A percentile compares a stretch with the other conserved stretches of the same genome.
These are phyloP conservation scores for Ellobius talpinus DNA, from an alignment of 2,113 vertebrate species.

Conservation along the genomic window DNA sequence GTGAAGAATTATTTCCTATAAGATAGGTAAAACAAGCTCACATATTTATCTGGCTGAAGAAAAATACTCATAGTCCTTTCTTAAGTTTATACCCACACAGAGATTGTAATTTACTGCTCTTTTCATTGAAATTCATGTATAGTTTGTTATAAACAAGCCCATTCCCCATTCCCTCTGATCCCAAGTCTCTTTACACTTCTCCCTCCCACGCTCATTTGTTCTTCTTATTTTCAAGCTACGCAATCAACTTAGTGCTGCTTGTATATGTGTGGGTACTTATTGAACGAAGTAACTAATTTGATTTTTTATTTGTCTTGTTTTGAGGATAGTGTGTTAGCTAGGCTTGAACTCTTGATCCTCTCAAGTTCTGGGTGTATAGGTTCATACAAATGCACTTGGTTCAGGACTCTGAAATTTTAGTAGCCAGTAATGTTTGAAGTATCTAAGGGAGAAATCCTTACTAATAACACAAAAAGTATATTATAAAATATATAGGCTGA, in stretches of 20 bases:
- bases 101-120: not conserved
- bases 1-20: not conserved
- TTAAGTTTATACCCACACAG: not conserved
- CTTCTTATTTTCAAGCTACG: not conserved
- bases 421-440: slow-evolving; percentile 6
- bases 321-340: not conserved
- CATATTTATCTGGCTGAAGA: not conserved
- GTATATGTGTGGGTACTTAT: not conserved
- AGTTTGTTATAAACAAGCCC: not conserved
- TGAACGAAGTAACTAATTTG: not conserved
- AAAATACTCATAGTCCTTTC: not conserved
- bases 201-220: not conserved
- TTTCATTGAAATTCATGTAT: not conserved
- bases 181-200: not conserved
- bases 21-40: not conserved
- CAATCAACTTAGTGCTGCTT: not conserved
- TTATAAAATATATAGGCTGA: not conserved
- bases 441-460: not conserved
- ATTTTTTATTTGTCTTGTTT: not conserved
- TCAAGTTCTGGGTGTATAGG: not conserved
- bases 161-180: too few relatives aligned
- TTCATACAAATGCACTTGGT: not conserved
- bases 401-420: not conserved
- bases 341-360: not conserved
- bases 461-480: not conserved